Base-by-base conservation (phyloP, 2,113 vertebrate genomes). In the Periophthalmodon schlosseri region DNA sequence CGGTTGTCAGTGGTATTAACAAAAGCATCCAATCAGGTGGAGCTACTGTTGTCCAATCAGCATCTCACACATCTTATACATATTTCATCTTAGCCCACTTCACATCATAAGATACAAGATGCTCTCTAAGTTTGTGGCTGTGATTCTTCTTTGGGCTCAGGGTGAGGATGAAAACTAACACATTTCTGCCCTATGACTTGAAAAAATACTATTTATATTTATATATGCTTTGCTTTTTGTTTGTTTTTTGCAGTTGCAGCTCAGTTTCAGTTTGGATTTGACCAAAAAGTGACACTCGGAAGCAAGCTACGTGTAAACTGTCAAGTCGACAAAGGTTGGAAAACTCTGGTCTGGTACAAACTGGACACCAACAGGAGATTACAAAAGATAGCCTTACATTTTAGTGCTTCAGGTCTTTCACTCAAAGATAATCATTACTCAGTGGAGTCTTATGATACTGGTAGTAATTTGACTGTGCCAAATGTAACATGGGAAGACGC, bases 271-370 rank as follows among this genome's bases (percentile, higher is more conserved):
- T 60, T 60, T 3, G 34, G 13, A 54, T 52, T 60, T 79, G 5
- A 39, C 9, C 7, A 52, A 50, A 39, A 46, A 34, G 44, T 24
- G 39, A 65, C 46, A 24, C 1, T 57, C 1, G 70, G 54, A 33
- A 61, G 68, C 3, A 0, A 61, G 5, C 12, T 34, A 0, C 10
- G n/a, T 0, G 21, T 83, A 28, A 0, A 0, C 4, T 83, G 81
- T 54, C 1, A 58, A 58, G 52, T 18, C 2, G 66, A 73, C 67
- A 1, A 73, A 0, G 60, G 28, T 20, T 4, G 18, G 4, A 63
- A 14, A 23, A 0, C 6, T 0, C 33, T 24, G 54, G 2, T 79
- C 6, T 85, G 77, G 78, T 84, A 72, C 77, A 80, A 75, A 61
- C 15, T 77, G 58, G 77, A 23, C 1, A n/a, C 64, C 11, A 36